Conservation (phyloP, 2,888 invertebrate genomes). For the Mechanitis mazaeus region DNA sequence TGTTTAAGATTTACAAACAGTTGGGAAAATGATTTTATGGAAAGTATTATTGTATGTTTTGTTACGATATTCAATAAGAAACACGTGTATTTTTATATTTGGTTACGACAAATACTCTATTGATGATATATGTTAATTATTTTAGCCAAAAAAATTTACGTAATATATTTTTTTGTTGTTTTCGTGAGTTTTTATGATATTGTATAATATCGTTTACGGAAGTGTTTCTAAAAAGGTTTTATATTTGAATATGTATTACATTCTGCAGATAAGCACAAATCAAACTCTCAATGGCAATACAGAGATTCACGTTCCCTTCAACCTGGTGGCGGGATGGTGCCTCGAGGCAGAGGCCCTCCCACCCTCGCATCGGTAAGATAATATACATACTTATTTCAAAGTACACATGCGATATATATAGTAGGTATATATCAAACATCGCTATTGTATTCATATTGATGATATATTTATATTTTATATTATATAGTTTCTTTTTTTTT, state of each 20-base stretch:
- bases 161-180: too few relatives aligned
- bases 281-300: constrained; percentile 72
- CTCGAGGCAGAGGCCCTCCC: constrained; percentile 91
- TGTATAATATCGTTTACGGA: too few relatives aligned
- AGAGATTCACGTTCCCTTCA: constrained; percentile 81
- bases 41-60: constrained; percentile 13
- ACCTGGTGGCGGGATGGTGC: constrained; percentile 95
- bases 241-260: background rate
- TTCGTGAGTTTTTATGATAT: too few relatives aligned
- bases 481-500: too few relatives aligned
- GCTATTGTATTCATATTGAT: too few relatives aligned
- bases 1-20: constrained; percentile 15
- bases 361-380: constrained; percentile 76
- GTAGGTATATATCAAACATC: too few relatives aligned
- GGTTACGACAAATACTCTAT: too few relatives aligned
- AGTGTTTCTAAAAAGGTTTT: background rate
- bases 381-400: background rate
- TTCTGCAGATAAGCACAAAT: constrained; percentile 68
- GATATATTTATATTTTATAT: too few relatives aligned
- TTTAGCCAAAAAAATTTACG: too few relatives aligned
- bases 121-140: too few relatives aligned
- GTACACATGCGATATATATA: too few relatives aligned
- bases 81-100: too few relatives aligned
- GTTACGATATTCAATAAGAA: background rate
- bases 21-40: constrained; percentile 11